Base-by-base conservation (phyloP, 1,140 invertebrate species). In the Olivierus martensii region DNA sequence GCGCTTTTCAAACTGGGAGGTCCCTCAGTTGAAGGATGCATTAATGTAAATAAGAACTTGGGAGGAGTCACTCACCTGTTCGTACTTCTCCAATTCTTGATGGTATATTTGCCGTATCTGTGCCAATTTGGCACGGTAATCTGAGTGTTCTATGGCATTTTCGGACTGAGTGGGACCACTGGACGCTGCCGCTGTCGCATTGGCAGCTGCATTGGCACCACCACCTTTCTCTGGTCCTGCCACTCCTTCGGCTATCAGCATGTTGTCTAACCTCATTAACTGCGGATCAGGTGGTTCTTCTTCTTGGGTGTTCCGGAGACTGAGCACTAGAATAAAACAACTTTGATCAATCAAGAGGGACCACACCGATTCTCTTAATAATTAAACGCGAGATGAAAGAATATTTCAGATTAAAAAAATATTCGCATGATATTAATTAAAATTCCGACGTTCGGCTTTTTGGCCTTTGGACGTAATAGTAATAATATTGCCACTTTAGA, bases 91-190 rank as follows among this genome's bases (percentile, higher is more conserved):
- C 58, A 99, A 73, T 72, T 99, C 95, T 70, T 96, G 91, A 70
- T 99, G 93, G 72, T 99, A 99, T 60, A 99, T 97, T 72, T 94
- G 88, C 60, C 96, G 78, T 69, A 99, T 99, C 75, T 99, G 93
- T n/a, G 90, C 86, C 62, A 99, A 76, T 73, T 99, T 99, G 59
- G 91, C 91, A 61, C 93, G 80, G 74, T 99, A 99, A 71, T 99
- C 96, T 51, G 93, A 95, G 72, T 99, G 95, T 74, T 99, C 96
- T 67, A 94, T 94, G 58, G 88, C 91, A 73, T 92, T 93, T 71
- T 96, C 91, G 46, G 87, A 82, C 68, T 69, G 58, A 64, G 48
- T 68, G 81, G 78, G 60, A 49, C 80, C 78, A 58, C 78, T 77
- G 65, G 84, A 81, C 38, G 71, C 87, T 12, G 91, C 89, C 14